Evolutionary conservation across 2,888 invertebrate species (phyloP).

Genomic region (Drosophila anceps): DNA sequence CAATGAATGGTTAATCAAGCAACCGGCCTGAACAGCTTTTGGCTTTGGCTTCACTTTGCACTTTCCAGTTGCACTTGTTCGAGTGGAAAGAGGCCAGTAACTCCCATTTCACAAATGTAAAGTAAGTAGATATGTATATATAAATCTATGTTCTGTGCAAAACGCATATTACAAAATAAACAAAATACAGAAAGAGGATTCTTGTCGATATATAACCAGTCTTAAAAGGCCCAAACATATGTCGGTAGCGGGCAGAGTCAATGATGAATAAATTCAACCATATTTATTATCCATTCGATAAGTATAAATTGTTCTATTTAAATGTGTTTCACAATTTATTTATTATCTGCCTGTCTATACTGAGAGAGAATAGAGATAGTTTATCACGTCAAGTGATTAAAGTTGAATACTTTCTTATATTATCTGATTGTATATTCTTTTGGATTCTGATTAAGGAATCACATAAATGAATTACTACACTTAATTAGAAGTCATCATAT

Average conservation of each 20-base stretch:
- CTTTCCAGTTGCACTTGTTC: slow-evolving; percentile 61
- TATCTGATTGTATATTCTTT: neutral
- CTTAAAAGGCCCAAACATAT: slow-evolving; percentile 21
- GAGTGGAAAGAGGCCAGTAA: slow-evolving; percentile 33
- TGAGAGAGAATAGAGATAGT: neutral
- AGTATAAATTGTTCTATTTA: neutral
- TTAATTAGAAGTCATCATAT: neutral
- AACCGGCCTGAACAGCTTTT: slow-evolving; percentile 74
- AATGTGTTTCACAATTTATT: neutral
- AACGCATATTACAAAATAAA: slow-evolving; percentile 64
- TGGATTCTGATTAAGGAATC: neutral
- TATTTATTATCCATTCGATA: neutral
- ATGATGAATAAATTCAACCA: neutral
- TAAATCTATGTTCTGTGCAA: slow-evolving; percentile 46
- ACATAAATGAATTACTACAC: neutral
- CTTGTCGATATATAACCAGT: slow-evolving; percentile 36
- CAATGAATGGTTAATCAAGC: slow-evolving; percentile 80
- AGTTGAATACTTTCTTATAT: neutral
- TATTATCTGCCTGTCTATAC: neutral
- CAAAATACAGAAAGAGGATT: slow-evolving; percentile 48
- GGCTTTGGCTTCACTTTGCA: slow-evolving; percentile 75
- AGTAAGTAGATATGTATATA: slow-evolving; percentile 21
- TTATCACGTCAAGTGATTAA: neutral
- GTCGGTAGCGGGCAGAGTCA: slow-evolving; percentile 24
- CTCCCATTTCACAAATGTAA: slow-evolving; percentile 42